Evolutionary conservation across 1,140 invertebrate species (phyloP).

Genomic region (Drosophila littoralis): DNA sequence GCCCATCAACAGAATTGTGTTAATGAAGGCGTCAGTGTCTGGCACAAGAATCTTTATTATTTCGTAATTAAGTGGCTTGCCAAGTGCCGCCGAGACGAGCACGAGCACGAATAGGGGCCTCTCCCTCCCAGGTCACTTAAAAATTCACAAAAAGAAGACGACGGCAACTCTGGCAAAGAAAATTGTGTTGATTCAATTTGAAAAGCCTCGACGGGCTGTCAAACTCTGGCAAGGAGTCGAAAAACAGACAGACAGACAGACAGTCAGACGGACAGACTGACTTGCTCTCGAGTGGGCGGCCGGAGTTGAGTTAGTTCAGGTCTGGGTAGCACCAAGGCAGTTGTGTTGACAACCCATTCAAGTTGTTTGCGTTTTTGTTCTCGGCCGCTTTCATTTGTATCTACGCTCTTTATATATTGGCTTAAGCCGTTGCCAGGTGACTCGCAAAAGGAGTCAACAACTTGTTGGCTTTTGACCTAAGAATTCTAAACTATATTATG

Average conservation of each 20-base stretch:
- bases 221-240: constrained; percentile 49
- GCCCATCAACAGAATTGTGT: constrained; percentile 61
- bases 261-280: constrained; percentile 21
- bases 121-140: constrained; percentile 53
- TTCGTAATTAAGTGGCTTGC: constrained; percentile 81
- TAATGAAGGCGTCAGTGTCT: constrained; percentile 69
- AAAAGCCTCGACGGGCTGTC: constrained; percentile 55
- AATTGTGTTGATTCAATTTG: constrained; percentile 78
- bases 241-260: constrained; percentile 21
- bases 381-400: constrained; percentile 35
- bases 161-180: constrained; percentile 56
- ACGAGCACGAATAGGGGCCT: background rate
- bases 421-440: constrained; percentile 32
- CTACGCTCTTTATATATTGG: constrained; percentile 12
- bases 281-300: constrained; percentile 5
- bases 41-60: constrained; percentile 76
- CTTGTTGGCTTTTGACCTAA: constrained; percentile 63
- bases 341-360: constrained; percentile 58
- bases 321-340: constrained; percentile 35
- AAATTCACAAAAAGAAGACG: constrained; percentile 47
- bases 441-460: constrained; percentile 32
- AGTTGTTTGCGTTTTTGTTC: constrained; percentile 47
- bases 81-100: constrained; percentile 25
- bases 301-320: constrained; percentile 33
- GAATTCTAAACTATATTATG: constrained; percentile 31